Conservation (phyloP, 2,888 invertebrate species). For the Luperina nickerlii region DNA sequence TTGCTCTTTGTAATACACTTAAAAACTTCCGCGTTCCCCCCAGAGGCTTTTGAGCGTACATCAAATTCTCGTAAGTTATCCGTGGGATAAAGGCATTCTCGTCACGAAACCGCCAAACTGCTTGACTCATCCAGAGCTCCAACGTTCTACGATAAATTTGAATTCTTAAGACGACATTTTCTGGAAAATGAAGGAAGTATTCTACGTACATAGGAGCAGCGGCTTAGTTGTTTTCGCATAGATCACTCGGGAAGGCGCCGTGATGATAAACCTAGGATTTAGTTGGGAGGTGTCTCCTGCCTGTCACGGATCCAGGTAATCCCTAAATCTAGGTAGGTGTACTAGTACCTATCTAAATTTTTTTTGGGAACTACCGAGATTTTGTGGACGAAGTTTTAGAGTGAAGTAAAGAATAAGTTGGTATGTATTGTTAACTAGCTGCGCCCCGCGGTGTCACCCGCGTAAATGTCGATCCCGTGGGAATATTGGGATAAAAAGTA, state of each 20-base stretch:
- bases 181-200: conserved; percentile 71
- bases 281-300: conserved; percentile 34
- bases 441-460: no score
- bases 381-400: background rate
- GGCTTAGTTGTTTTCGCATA: conserved; percentile 55
- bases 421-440: background rate
- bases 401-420: background rate
- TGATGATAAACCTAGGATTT: conserved; percentile 51
- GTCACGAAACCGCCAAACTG: conserved; percentile 82
- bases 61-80: conserved; percentile 70
- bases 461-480: no score
- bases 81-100: conserved; percentile 74
- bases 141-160: conserved; percentile 78
- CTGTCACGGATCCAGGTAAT: conserved; percentile 45
- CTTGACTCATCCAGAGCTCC: conserved; percentile 79
- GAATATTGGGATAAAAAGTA: no score
- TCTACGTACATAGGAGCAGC: conserved; percentile 38
- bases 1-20: conserved; percentile 66
- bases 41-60: conserved; percentile 58
- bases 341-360: conserved; percentile 10
- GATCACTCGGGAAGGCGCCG: conserved; percentile 34
- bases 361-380: conserved; percentile 21
- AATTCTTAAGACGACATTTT: conserved; percentile 79
- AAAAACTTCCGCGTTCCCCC: conserved; percentile 68
- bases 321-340: conserved; percentile 42